Conservation (phyloP, 2,113 vertebrate genomes). For the Platycercus adscitus region DNA sequence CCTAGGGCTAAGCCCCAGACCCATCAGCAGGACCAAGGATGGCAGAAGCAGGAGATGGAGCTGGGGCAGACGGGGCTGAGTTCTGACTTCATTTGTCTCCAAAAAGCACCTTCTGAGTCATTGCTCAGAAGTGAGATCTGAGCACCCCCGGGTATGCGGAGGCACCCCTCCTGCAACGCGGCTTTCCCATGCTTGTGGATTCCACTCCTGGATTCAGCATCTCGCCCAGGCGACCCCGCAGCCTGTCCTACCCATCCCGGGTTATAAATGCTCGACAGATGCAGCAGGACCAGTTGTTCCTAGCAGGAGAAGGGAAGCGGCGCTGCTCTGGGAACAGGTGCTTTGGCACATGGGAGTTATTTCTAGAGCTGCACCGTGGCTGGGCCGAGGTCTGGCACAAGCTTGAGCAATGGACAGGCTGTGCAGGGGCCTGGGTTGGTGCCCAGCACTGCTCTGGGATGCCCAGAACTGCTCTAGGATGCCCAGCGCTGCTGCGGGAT, state of each 20-base stretch:
- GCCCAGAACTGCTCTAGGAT: neutral
- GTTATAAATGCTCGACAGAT: constrained; percentile 40
- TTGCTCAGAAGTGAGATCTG: neutral
- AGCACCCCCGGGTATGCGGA: neutral
- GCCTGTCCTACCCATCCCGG: neutral
- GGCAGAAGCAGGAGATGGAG: neutral
- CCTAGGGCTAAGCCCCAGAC: neutral
- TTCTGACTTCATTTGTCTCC: constrained; percentile 3
- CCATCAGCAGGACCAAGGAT: rapidly evolving
- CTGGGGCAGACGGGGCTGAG: rapidly evolving
- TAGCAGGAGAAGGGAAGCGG: neutral
- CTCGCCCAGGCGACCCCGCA: neutral
- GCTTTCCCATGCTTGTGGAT: neutral
- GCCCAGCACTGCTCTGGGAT: neutral
- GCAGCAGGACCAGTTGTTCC: constrained; percentile 38
- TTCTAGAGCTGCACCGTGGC: constrained; percentile 12
- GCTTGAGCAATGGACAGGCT: neutral
- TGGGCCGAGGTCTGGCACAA: neutral
- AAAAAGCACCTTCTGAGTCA: neutral
- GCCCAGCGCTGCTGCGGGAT: neutral
- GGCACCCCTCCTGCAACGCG: neutral
- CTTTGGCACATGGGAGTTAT: constrained; percentile 53
- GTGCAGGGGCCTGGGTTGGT: neutral
- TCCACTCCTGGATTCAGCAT: neutral
- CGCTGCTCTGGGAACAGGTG: constrained; percentile 49